Conservation (phyloP, 2,113 vertebrate species). For the Nymphicus hollandicus region DNA sequence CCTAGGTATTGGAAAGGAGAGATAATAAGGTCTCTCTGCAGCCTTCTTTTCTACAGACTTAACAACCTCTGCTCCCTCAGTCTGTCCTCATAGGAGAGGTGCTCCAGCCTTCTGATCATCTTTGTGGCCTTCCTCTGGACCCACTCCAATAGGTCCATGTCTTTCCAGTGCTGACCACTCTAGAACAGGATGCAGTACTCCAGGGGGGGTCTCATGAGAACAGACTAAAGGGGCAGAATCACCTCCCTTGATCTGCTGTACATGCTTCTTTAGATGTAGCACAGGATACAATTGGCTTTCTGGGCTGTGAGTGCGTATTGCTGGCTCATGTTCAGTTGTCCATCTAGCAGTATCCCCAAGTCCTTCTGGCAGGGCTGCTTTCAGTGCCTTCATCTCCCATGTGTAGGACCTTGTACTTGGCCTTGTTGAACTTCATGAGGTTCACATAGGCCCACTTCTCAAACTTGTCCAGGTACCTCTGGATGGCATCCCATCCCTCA, state of each 20-base stretch:
- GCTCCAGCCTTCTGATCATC: not conserved
- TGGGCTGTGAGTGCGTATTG: not conserved
- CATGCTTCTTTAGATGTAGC: not conserved
- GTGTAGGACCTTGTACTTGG: not conserved
- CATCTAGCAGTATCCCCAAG: not conserved
- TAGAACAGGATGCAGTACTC: not conserved
- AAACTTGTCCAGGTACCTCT: not conserved
- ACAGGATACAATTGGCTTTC: not conserved
- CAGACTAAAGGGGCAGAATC: not conserved
- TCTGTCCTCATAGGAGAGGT: too few species aligned
- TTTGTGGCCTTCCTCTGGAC: not conserved
- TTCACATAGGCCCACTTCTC: not conserved
- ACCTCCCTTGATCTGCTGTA: not conserved
- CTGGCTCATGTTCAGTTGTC: not conserved
- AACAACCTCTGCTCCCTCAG: not conserved
- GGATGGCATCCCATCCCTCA: not conserved
- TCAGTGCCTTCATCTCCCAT: accelerated
- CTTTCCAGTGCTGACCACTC: not conserved
- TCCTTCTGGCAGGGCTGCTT: not conserved
- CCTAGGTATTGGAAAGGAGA: not conserved
- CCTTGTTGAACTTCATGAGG: not conserved
- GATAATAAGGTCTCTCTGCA: not conserved
- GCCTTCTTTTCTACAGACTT: not conserved
- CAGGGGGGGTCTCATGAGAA: not conserved
- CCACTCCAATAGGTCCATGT: not conserved